phyloP scores from a whole-genome alignment of 1,140 invertebrate genomes.

The Oedothorax gibbosus region DNA sequence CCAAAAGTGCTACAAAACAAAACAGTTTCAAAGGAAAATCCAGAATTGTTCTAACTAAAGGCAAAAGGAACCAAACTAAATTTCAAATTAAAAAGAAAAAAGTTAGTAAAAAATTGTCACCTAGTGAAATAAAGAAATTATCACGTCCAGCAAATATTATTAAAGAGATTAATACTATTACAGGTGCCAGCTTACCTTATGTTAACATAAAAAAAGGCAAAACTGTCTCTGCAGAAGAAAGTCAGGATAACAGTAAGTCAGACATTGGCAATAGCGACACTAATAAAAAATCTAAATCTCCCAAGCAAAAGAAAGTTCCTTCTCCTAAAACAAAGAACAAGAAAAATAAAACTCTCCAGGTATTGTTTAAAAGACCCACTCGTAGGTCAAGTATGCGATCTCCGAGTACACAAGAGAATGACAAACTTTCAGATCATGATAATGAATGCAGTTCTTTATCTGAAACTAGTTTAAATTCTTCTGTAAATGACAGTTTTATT shows the following conservation, averaged over 20 bases:
- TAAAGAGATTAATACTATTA: conserved; percentile 40
- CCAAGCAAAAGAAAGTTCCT: conserved; percentile 7
- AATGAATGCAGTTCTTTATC: conserved; percentile 13
- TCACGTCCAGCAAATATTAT: conserved; percentile 24
- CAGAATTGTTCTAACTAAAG: no score
- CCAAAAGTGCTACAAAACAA: neutral
- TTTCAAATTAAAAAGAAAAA: no score
- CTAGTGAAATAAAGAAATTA: neutral
- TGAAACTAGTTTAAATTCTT: conserved; percentile 34
- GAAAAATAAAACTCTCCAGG: conserved; percentile 36
- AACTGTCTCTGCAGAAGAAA: neutral
- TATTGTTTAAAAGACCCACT: conserved; percentile 42
- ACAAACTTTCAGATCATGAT: conserved; percentile 7
- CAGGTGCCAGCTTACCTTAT: neutral
- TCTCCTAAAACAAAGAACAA: conserved; percentile 24
- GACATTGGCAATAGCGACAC: neutral
- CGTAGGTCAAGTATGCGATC: neutral
- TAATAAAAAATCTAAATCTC: conserved; percentile 1
- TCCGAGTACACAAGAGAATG: neutral
- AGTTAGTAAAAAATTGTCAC: no score
- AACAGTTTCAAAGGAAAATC: no score
- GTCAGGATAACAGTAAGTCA: neutral
- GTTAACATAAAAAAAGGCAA: conserved; percentile 2
- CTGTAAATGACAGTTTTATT: conserved; percentile 15
- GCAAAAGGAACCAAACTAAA: no score